phyloP scores from a whole-genome alignment of 2,888 invertebrate genomes.

The Aspidapion aeneum region DNA sequence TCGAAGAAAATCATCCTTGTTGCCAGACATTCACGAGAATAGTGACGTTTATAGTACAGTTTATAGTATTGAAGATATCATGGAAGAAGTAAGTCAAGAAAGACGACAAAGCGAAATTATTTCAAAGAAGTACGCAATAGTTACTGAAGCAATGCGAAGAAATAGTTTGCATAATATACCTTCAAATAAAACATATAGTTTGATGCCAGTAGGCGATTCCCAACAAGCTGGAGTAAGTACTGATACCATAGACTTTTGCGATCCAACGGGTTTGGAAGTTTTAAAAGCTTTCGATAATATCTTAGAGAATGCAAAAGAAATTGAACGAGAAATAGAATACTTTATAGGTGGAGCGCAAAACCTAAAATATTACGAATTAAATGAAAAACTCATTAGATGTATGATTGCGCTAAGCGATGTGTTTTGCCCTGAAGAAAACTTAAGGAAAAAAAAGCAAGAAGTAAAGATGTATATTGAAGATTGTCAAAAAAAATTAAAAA shows the following conservation, averaged over 20 bases:
- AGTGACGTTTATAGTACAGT: conserved; percentile 5
- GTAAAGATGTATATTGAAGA: conserved; percentile 25
- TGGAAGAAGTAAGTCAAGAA: conserved; percentile 13
- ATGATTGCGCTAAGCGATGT: conserved; percentile 29
- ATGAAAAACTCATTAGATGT: conserved; percentile 27
- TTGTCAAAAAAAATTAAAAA: conserved; percentile 28
- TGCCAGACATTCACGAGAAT: conserved; percentile 24
- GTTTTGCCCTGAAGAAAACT: conserved; percentile 24
- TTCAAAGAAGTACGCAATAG: conserved; percentile 11
- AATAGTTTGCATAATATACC: conserved; percentile 18
- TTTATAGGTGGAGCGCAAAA: conserved; percentile 24
- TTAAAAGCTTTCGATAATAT: conserved; percentile 22
- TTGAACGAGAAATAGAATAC: conserved; percentile 24
- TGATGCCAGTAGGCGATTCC: conserved; percentile 8
- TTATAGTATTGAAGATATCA: conserved; percentile 20
- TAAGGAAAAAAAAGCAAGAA: conserved; percentile 26
- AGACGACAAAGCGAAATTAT: conserved; percentile 10
- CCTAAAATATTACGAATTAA: conserved; percentile 30
- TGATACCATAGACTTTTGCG: conserved; percentile 25
- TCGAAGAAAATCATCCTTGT: conserved; percentile 15
- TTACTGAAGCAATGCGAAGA: conserved; percentile 22
- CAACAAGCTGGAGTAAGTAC: conserved; percentile 12
- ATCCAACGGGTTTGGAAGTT: conserved; percentile 24
- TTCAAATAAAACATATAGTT: conserved; percentile 6
- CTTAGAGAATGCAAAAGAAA: conserved; percentile 20